Evolutionary conservation across 2,888 invertebrate species (phyloP), one percentile per base, ranked within the genome.

Genomic region (Thymelicus sylvestris): DNA sequence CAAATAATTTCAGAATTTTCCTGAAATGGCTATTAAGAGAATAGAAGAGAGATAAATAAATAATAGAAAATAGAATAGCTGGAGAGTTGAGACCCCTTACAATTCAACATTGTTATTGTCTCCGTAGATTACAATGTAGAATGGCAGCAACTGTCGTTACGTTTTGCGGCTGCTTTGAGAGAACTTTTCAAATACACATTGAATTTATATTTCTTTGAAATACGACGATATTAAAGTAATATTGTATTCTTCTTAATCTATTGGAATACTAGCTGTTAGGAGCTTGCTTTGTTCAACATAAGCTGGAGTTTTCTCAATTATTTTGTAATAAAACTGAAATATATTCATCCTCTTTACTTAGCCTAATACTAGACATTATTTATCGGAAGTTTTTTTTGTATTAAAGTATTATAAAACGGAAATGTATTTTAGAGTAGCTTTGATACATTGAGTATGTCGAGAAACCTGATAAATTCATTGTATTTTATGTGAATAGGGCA

Each of bases 21-120:
- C 4, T 10, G 0, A 44, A 44, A 44, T 44, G 10, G 10, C 44
- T 4, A 8, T 44, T 10, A 8, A 10, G 8, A 12, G 10, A 12
- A 44, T 1, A 52, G 7, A 19, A 52, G 6, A 52, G 50, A 52
- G 12, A 2, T 52, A 3, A 52, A 50, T 15, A 50, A 50, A 52
- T 19, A 52, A 52, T 52, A 19, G 50, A 52, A 52, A 52, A 52
- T 52, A 52, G 50, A 52, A 52, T 7, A 52, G 15, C 50, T 52
- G 19, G n/a, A n/a, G n/a, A n/a, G n/a, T n/a, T n/a, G 39, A 39
- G 64, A 65, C 52, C 41, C 52, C 15, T 59, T 3, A 60, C 66
- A 60, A 60, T 59, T 48, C 59, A 67, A 67, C 60, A 67, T 60
- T 60, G 59, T 67, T 50, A 67, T 67, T 61, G 60, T 61, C 24